A percentile compares a stretch with the other conserved stretches of the same genome.
phyloP scores from a whole-genome alignment of 2,888 invertebrate genomes.

The Eucriotettix oculatus region DNA sequence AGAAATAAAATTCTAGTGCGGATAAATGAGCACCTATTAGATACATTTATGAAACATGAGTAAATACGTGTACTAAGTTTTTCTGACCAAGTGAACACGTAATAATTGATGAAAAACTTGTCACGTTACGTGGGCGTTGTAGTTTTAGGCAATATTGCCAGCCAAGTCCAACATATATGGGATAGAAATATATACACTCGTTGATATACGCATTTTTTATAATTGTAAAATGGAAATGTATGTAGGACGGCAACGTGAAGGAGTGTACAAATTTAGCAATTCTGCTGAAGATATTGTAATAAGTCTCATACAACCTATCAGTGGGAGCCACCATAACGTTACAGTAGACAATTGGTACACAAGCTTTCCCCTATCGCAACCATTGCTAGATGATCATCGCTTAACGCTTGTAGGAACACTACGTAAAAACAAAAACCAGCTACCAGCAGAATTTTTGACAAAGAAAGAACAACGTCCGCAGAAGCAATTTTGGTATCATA shows the following conservation, averaged over 20 bases:
- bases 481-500: no score
- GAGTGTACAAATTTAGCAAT: neutral
- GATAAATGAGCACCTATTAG: no score
- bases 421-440: no score
- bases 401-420: conserved; percentile 13
- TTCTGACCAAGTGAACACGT: no score
- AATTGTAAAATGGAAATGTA: neutral
- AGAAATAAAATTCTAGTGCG: no score
- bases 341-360: conserved; percentile 16
- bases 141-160: neutral
- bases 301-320: conserved; percentile 12
- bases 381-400: conserved; percentile 10
- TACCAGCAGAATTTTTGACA: no score
- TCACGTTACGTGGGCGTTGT: neutral
- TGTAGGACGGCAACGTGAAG: neutral
- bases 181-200: neutral
- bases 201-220: neutral
- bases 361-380: conserved; percentile 11
- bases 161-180: neutral
- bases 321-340: conserved; percentile 10
- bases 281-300: conserved; percentile 18
- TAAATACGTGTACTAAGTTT: no score
- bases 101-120: neutral
- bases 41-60: neutral
- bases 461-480: no score